Conservation (phyloP, 2,797 vertebrate genomes). For the Melanotaenia maccullochi region DNA sequence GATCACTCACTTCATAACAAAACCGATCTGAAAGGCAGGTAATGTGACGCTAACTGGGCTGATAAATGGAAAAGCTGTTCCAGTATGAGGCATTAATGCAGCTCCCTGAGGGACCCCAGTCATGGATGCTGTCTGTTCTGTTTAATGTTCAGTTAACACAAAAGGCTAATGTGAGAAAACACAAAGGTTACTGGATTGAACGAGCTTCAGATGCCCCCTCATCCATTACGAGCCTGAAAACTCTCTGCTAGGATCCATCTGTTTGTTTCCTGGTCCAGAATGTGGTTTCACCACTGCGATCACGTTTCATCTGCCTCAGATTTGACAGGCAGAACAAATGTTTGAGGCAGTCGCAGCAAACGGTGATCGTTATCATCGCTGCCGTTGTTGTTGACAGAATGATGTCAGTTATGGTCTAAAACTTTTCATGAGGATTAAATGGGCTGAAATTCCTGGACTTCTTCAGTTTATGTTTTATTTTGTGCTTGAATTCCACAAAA, state of each 20-base stretch:
- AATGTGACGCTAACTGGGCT: conserved; percentile 42
- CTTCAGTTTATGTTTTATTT: no score
- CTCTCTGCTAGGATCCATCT: neutral
- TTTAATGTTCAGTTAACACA: conserved; percentile 39
- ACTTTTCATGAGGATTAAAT: no score
- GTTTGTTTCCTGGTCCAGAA: neutral
- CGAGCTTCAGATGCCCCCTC: neutral
- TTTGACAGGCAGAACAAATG: conserved; percentile 35
- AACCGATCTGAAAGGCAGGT: conserved; percentile 17
- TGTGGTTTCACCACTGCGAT: neutral
- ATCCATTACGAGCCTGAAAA: neutral
- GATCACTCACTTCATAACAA: conserved; percentile 2
- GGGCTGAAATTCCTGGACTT: no score
- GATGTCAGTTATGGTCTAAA: neutral
- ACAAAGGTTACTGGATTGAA: conserved; percentile 38
- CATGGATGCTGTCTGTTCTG: conserved; percentile 37
- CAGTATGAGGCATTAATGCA: conserved; percentile 33
- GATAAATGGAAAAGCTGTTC: conserved; percentile 41
- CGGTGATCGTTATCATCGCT: conserved; percentile 1
- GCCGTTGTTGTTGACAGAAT: conserved; percentile 13
- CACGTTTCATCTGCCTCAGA: conserved; percentile 5
- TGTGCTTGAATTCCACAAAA: no score
- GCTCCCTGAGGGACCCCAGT: conserved; percentile 36
- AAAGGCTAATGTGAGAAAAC: conserved; percentile 23
- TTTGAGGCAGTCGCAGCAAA: conserved; percentile 18